These are phyloP conservation scores for Pheosia gnoma DNA, from an alignment of 2,888 invertebrate genomes.

Conservation along the genomic window DNA sequence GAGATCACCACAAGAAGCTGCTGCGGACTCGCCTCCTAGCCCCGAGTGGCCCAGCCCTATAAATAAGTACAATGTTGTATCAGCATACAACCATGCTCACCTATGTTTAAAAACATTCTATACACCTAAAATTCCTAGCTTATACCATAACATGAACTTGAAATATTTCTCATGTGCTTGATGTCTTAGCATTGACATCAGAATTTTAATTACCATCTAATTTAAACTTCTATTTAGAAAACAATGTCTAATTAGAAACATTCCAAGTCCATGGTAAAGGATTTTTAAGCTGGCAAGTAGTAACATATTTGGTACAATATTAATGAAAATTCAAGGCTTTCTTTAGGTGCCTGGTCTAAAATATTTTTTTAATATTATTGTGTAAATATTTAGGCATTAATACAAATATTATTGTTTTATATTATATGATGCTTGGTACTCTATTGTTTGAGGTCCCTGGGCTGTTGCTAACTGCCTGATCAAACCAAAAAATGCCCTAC, in stretches of 20 bases:
- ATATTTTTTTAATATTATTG: no score
- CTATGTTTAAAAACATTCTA: conserved; percentile 14
- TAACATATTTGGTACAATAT: neutral
- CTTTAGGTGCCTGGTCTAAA: no score
- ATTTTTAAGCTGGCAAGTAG: conserved; percentile 10
- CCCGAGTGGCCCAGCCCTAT: conserved; percentile 88
- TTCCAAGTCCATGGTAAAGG: conserved; percentile 13
- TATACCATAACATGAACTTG: neutral
- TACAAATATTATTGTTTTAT: neutral
- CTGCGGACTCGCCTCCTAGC: conserved; percentile 85
- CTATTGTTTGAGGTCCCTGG: neutral
- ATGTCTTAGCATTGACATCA: neutral
- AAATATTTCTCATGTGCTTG: neutral
- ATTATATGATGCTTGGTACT: neutral
- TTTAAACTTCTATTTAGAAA: conserved; percentile 7
- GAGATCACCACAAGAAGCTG: conserved; percentile 84
- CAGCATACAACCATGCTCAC: conserved; percentile 24
- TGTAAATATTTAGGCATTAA: no score
- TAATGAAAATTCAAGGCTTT: neutral
- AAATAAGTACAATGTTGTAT: conserved; percentile 55
- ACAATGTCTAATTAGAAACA: conserved; percentile 21
- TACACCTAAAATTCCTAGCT: conserved; percentile 12
- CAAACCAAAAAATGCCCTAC: neutral
- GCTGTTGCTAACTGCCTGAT: neutral
- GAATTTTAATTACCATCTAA: conserved; percentile 11